Percentiles rank a stretch among this genome's conserved stretches.
Conservation (phyloP, 2,888 invertebrate genomes). For the Tetheella fluctuosa region DNA sequence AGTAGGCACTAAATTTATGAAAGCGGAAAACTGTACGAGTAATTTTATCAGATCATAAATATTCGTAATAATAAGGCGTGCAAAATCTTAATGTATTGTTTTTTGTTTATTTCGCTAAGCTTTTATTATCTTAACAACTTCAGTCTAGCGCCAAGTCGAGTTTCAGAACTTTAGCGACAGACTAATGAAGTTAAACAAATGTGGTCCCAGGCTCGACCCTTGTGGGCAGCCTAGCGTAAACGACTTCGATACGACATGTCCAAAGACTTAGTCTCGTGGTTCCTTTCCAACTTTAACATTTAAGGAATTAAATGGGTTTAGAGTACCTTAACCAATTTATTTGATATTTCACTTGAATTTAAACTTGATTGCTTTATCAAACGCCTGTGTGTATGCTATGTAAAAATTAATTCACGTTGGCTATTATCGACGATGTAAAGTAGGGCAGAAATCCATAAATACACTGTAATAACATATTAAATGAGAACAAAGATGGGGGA, state of each 20-base stretch:
- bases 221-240: constrained; percentile 28
- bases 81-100: neutral
- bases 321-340: neutral
- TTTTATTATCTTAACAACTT: neutral
- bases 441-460: constrained; percentile 24
- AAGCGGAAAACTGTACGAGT: constrained; percentile 19
- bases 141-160: neutral
- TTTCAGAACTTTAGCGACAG: constrained; percentile 27
- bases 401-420: neutral
- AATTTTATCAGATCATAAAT: constrained; percentile 22
- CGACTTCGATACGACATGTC: constrained; percentile 29
- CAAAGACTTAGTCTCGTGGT: constrained; percentile 24
- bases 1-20: constrained; percentile 33
- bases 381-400: constrained; percentile 1
- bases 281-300: constrained; percentile 25
- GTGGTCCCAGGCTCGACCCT: constrained; percentile 28
- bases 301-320: constrained; percentile 19
- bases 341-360: neutral
- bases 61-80: constrained; percentile 3
- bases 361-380: neutral
- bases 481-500: constrained; percentile 20
- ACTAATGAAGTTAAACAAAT: constrained; percentile 33
- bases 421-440: constrained; percentile 12
- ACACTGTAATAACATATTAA: constrained; percentile 26
- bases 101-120: neutral